These are phyloP conservation scores for Hoplodrina ambigua DNA, from an alignment of 2,888 invertebrate species.

Conservation along the genomic window DNA sequence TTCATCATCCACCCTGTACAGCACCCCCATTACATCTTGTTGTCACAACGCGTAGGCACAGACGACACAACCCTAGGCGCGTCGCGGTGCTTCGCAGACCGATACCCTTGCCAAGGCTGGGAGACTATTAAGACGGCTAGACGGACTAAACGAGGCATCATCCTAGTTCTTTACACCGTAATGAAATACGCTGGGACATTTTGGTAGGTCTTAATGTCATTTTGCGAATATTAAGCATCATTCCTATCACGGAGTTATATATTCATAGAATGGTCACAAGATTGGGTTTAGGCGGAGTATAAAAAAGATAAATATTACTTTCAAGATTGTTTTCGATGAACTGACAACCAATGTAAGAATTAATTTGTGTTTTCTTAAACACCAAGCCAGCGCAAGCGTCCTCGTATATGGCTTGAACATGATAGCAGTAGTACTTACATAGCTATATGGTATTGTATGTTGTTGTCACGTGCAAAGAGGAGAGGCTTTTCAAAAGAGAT, in stretches of 20 bases:
- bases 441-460: no score
- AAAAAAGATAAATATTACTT: no score
- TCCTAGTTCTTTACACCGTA: constrained; percentile 19
- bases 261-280: no score
- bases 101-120: constrained; percentile 31
- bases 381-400: no score
- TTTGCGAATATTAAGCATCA: background rate
- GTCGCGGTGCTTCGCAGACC: constrained; percentile 16
- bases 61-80: constrained; percentile 5
- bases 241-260: no score
- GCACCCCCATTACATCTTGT: constrained; percentile 12
- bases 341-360: no score
- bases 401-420: no score
- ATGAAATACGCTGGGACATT: constrained; percentile 10
- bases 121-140: constrained; percentile 48
- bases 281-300: background rate
- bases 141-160: constrained; percentile 30
- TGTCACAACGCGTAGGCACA: constrained; percentile 29
- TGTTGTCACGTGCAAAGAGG: no score
- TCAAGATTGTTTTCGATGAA: no score
- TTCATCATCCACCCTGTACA: constrained; percentile 16
- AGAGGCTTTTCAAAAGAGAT: no score
- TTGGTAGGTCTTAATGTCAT: constrained; percentile 5
- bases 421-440: no score
- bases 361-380: no score